Conservation (phyloP, 2,888 invertebrate species). For the Cylindroiulus punctatus region DNA sequence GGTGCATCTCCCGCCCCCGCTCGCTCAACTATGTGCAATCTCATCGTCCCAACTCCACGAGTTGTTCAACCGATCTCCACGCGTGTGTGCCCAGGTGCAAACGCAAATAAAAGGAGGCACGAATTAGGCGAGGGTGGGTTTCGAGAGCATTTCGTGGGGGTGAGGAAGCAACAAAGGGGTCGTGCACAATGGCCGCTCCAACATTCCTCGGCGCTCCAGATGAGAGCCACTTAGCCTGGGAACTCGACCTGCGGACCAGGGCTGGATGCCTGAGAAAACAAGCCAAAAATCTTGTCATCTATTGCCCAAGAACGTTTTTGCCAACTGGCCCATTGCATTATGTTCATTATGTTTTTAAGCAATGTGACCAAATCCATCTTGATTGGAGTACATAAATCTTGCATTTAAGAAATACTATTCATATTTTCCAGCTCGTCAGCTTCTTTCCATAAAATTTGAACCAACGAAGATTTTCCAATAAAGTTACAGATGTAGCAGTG, state of each 20-base stretch:
- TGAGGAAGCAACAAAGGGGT: not conserved
- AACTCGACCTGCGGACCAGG: not conserved
- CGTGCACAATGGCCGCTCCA: not conserved
- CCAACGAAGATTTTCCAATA: too few species aligned
- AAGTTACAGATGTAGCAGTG: too few species aligned
- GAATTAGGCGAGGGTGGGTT: slow-evolving; percentile 27
- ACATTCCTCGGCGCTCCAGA: not conserved
- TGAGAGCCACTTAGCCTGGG: slow-evolving; percentile 18
- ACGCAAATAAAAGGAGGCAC: slow-evolving; percentile 21
- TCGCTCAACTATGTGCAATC: not conserved
- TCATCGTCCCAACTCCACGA: not conserved
- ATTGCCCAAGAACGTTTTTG: too few species aligned
- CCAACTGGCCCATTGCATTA: too few species aligned
- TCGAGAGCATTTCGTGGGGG: not conserved
- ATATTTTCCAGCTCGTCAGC: too few species aligned
- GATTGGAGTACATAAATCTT: too few species aligned
- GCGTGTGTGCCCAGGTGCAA: slow-evolving; percentile 20
- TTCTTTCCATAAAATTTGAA: too few species aligned
- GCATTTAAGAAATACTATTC: too few species aligned
- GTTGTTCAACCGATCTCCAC: slow-evolving; percentile 10
- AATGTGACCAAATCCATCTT: too few species aligned
- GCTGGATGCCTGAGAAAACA: not conserved
- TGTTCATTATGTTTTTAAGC: too few species aligned
- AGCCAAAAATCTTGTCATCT: too few species aligned
- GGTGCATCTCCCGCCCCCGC: not conserved